A percentile compares a stretch with the other conserved stretches of the same genome.
Evolutionary conservation across 2,888 invertebrate species (phyloP).

Genomic region (Perizoma affinitatum): DNA sequence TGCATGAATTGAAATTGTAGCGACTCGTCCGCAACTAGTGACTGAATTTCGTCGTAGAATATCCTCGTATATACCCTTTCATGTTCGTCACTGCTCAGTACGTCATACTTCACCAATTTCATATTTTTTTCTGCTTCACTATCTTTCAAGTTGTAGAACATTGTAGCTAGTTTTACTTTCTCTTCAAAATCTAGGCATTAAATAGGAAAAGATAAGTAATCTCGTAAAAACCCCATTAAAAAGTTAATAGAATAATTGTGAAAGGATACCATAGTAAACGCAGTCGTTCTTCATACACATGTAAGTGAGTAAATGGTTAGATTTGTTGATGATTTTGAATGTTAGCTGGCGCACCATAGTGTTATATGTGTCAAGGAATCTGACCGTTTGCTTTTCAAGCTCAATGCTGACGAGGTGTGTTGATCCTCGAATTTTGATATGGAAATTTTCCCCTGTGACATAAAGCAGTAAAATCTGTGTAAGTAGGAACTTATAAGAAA

Average conservation of each 20-base stretch:
- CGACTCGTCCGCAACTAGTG: constrained; percentile 69
- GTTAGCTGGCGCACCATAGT: constrained; percentile 80
- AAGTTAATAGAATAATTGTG: too few species aligned
- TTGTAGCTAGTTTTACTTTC: constrained; percentile 68
- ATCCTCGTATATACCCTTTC: constrained; percentile 74
- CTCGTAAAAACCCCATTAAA: background rate
- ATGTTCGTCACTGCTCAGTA: constrained; percentile 70
- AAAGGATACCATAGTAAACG: constrained; percentile 58
- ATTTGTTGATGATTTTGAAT: constrained; percentile 82
- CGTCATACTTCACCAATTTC: constrained; percentile 71
- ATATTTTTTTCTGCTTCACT: constrained; percentile 62
- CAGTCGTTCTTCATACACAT: constrained; percentile 83
- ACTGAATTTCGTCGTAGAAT: constrained; percentile 73
- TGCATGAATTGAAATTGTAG: constrained; percentile 66
- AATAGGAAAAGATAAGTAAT: background rate
- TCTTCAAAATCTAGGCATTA: constrained; percentile 68
- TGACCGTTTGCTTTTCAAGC: constrained; percentile 75
- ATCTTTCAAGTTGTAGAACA: constrained; percentile 65
- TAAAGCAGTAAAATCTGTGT: background rate
- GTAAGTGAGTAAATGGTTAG: constrained; percentile 79
- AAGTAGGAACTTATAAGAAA: too few species aligned
- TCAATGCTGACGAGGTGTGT: constrained; percentile 76
- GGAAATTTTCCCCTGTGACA: constrained; percentile 75
- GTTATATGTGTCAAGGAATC: constrained; percentile 84
- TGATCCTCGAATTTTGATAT: constrained; percentile 68